Percentiles rank a stretch among this genome's conserved stretches.
Conservation (phyloP, 2,888 invertebrate species). For the Andrena marginata region DNA sequence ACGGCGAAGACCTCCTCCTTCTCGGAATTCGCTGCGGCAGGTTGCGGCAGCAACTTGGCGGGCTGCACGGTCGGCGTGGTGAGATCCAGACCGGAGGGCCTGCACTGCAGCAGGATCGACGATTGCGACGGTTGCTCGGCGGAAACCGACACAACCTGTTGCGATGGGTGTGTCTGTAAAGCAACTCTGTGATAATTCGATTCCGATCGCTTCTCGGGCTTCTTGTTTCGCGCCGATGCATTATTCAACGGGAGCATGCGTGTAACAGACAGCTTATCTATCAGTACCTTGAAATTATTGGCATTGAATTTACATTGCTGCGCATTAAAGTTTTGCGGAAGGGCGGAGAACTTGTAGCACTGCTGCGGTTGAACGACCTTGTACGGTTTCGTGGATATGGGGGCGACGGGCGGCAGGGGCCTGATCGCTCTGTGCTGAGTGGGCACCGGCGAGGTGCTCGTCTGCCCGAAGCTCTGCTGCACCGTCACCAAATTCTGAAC, state of each 20-base stretch:
- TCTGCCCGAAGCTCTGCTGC: conserved; percentile 71
- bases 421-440: conserved; percentile 74
- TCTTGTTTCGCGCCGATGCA: not conserved
- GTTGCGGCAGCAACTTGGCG: conserved; percentile 79
- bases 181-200: conserved; percentile 17
- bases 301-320: conserved; percentile 81
- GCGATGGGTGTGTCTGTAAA: conserved; percentile 74
- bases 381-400: conserved; percentile 76
- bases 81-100: conserved; percentile 81
- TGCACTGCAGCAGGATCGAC: conserved; percentile 80
- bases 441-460: conserved; percentile 66
- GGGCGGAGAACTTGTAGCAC: conserved; percentile 80
- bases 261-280: not conserved
- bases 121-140: conserved; percentile 77
- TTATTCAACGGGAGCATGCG: conserved; percentile 25
- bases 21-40: conserved; percentile 64
- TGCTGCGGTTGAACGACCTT: conserved; percentile 80
- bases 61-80: conserved; percentile 80
- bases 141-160: conserved; percentile 78
- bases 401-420: conserved; percentile 70
- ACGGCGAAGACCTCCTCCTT: conserved; percentile 85
- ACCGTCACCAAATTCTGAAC: conserved; percentile 72
- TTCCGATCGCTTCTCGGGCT: conserved; percentile 6
- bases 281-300: conserved; percentile 78
- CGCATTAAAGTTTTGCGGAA: conserved; percentile 76